Base-by-base conservation (phyloP, 2,113 vertebrate genomes). In the Lagenorhynchus albirostris region DNA sequence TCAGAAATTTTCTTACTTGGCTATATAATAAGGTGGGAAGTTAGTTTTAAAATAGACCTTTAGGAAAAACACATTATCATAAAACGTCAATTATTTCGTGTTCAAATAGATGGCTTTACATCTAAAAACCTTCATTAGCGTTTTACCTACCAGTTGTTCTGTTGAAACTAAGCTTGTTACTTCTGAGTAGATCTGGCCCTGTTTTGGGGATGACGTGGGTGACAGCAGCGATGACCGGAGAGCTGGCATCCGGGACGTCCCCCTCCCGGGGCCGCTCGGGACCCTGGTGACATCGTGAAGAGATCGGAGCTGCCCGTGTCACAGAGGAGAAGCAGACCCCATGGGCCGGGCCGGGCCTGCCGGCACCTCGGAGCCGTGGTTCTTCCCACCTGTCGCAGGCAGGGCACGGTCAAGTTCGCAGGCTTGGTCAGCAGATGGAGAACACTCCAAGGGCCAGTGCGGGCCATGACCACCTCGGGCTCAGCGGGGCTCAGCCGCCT, bases 11-110 rank as follows among this genome's bases (percentile, higher is more conserved):
- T 67, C 65, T 80, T 90, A 4, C 92, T 82, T 90, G 44, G 44
- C 62, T 58, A 6, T 71, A 17, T 33, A 84, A 25, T 50, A n/a
- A 71, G 50, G 26, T 36, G 14, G 44, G 67, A 65, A 41, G 70
- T 77, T 82, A 63, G 29, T 82, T 94, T 93, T 50, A 89, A 89
- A 88, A 86, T 3, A 77, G 38, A 82, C 21, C 26, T 62, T 86
- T 65, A 8, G 12, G 31, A 41, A 44, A 93, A 94, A 76, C 70
- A 36, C 0, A 3, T 14, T 15, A 63, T 55, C 21, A 8, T 77
- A 55, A 95, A 68, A 5, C 76, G 20, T 53, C 74, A 13, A 3
- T 62, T 60, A 58, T 47, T 73, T 86, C 73, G 17, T 31, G 12
- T 70, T 29, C 55, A 70, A 68, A 58, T 26, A 41, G 33, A 25